Evolutionary conservation across 2,797 vertebrate genomes (phyloP).

Genomic region (Cyclopterus lumpus): DNA sequence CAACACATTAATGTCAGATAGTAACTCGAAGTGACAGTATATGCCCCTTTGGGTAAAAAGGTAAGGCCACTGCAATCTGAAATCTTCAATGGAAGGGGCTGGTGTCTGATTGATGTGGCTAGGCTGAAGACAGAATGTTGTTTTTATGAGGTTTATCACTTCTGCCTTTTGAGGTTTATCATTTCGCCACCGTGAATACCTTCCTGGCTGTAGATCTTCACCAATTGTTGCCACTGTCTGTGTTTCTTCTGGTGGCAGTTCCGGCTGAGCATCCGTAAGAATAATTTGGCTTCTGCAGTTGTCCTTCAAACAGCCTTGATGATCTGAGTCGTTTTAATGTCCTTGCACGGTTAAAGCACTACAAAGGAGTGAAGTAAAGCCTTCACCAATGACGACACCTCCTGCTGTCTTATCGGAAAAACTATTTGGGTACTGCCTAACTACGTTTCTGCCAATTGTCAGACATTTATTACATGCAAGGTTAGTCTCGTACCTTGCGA

Average conservation of each 20-base stretch:
- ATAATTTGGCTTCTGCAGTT: background rate
- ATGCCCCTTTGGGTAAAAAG: too few relatives aligned
- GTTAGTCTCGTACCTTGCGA: background rate
- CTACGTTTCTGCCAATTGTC: background rate
- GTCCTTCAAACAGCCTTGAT: background rate
- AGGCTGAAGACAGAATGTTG: background rate
- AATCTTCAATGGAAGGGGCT: too few relatives aligned
- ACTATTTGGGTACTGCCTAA: background rate
- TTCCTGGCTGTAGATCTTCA: background rate
- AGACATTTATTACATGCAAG: background rate
- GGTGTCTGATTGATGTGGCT: background rate
- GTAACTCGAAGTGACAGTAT: too few relatives aligned
- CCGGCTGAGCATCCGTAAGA: background rate
- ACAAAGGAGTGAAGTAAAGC: background rate
- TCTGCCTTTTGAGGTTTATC: background rate
- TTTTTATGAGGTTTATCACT: background rate
- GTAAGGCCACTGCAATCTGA: too few relatives aligned
- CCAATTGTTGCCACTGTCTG: background rate
- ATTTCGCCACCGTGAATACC: background rate
- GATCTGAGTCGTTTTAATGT: background rate
- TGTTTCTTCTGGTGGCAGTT: background rate
- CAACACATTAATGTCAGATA: too few relatives aligned
- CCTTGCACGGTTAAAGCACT: background rate
- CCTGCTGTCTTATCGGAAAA: background rate
- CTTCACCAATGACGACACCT: background rate